A percentile compares a stretch with the other conserved stretches of the same genome.
phyloP scores from a whole-genome alignment of 2,797 vertebrate genomes.

The Anguilla megastoma region DNA sequence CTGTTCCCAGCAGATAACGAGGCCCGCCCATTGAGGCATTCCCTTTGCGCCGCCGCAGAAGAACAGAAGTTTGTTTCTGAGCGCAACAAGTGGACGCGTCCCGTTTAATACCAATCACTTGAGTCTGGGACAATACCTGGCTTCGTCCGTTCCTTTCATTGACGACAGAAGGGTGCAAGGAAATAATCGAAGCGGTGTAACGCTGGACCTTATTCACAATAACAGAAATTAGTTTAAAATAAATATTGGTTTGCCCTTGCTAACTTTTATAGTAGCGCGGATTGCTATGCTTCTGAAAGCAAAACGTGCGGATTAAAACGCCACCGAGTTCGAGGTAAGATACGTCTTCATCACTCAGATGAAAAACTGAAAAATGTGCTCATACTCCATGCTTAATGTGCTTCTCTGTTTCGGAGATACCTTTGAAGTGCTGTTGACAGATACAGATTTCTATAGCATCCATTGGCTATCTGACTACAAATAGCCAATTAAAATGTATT shows the following conservation, averaged over 20 bases:
- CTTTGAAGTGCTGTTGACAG: background rate
- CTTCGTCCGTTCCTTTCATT: background rate
- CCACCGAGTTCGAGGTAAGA: background rate
- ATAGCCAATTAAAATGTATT: background rate
- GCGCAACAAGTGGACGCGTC: conserved; percentile 14
- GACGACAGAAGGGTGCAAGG: background rate
- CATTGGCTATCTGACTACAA: background rate
- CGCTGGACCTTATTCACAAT: background rate
- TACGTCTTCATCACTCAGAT: background rate
- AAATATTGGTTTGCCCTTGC: background rate
- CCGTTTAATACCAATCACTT: background rate
- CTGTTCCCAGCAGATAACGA: background rate
- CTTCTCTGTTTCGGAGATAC: background rate
- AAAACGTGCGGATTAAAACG: background rate
- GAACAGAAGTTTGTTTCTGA: conserved; percentile 8
- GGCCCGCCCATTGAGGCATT: background rate
- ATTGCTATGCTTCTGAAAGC: conserved; percentile 1
- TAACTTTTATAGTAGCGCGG: background rate
- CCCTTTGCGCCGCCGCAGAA: background rate
- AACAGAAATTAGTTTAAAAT: background rate
- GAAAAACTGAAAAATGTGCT: background rate
- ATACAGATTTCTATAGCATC: background rate
- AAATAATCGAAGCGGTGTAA: background rate
- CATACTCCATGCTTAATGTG: background rate
- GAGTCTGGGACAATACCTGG: background rate